Evolutionary conservation across 2,113 vertebrate species (phyloP), one percentile per base, ranked within the genome.

Genomic region (Saguinus imperator): DNA sequence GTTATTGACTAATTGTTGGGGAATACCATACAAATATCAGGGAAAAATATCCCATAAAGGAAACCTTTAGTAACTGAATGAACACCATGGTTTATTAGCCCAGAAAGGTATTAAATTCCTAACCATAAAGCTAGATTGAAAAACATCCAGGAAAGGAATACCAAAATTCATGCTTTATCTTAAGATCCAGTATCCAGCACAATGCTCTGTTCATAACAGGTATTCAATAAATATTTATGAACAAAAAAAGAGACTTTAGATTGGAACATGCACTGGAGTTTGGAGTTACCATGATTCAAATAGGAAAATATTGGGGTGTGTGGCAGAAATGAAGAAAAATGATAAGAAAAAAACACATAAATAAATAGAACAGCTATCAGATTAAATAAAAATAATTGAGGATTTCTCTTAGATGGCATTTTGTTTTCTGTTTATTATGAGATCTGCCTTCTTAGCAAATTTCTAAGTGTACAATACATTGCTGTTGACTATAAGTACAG

Each of bases 361-460:
- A 83, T 82, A 68, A 87, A 87, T 29, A 70, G 37, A 73, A 25
- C 23, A 82, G 29, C 43, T 82, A 95, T 82, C 32, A 73, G 32
- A 79, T 79, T 86, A 90, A 93, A 93, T 84, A 84, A 89, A 85
- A 29, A 85, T 40, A 84, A 90, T 6, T 43, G n/a, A 93, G 21
- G 52, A 86, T 14, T 73, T 86, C 58, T 68, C 25, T 87, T 75
- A 40, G 21, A 81, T 87, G 61, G 1, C 21, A 76, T 57, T 76
- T 55, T 72, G 32, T 70, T 16, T n/a, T 81, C 29, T 29, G 18
- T 21, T 55, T 55, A 37, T n/a, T 81, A 84, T 48, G 8, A 84
- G 17, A 40, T 64, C 40, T 84, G 9, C 16, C 40, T 21, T 45
- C 81, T 84, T 64, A 61, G 21, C 57, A 58, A 23, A 82, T 57